Base-by-base conservation (phyloP, 2,113 vertebrate genomes). In the Leptodactylus fuscus region DNA sequence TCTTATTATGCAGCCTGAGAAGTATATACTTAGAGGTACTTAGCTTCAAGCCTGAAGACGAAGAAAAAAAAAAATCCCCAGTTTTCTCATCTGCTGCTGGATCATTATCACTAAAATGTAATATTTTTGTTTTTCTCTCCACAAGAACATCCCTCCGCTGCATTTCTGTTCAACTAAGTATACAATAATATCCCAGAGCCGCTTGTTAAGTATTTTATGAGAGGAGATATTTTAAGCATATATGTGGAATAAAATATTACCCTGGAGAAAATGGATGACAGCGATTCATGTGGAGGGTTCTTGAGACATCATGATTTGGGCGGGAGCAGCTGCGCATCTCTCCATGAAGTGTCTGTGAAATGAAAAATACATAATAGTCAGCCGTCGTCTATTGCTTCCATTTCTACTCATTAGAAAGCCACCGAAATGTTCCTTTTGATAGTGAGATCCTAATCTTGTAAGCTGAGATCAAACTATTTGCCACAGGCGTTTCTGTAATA, bases 191-290 rank as follows among this genome's bases (percentile, higher is more conserved):
- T 55, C 69, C 81, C 49, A 73, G 49, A 73, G 29, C 32, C 32
- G 13, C 32, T 34, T 76, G 53, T 80, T 65, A 77, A 38, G 55
- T 69, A 69, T 85, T 85, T 85, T 53, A 78, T 69, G 74, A 78
- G 74, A 48, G 1, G 83, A 49, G 55, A 78, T 85, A 67, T 85
- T 85, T 78, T 77, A 78, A 55, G 74, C 74, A 78, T 67, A 49
- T 78, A 51, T 69, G 55, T 78, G 32, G 73, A 77, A 78, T 67
- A 60, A 69, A 48, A 51, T 48, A 67, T 76, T 84, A 48, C 71
- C 81, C 74, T 12, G 32, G 83, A 85, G 74, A 32, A 41, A 65
- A 27, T 34, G 8, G 18, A 69, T 78, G 46, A 78, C 74, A 51
- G 29, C 44, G 74, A 78, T 85, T 77, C 82, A 67, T 77, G 46